Percentiles rank a stretch among this genome's conserved stretches.
Conservation (phyloP, 2,797 vertebrate genomes). For the Coccyzus lansbergi region DNA sequence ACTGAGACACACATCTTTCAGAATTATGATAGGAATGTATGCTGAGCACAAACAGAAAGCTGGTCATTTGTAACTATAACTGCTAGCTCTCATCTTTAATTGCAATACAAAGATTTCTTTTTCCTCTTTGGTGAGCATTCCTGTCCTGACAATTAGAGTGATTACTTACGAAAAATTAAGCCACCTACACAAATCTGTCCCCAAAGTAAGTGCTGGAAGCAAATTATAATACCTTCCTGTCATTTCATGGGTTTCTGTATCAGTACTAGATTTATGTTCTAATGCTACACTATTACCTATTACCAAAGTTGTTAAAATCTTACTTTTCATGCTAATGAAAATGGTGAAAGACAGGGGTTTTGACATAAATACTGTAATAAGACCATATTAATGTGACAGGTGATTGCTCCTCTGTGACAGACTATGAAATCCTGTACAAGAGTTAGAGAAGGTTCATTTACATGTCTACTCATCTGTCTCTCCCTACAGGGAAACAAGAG, state of each 20-base stretch:
- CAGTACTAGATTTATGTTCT: constrained; percentile 59
- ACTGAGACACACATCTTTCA: neutral
- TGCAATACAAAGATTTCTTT: neutral
- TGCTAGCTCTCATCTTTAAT: neutral
- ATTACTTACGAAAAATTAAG: constrained; percentile 19
- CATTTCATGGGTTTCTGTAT: constrained; percentile 10
- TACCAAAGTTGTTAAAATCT: constrained; percentile 67
- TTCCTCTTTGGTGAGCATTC: neutral
- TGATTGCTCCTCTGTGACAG: constrained; percentile 66
- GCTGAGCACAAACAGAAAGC: neutral
- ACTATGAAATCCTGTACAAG: constrained; percentile 51
- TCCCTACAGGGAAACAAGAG: neutral
- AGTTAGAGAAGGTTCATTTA: constrained; percentile 61
- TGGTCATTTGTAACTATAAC: neutral
- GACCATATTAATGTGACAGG: constrained; percentile 66
- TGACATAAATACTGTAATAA: constrained; percentile 69
- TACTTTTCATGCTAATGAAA: constrained; percentile 67
- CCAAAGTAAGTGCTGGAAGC: constrained; percentile 41
- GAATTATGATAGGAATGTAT: fast-evolving
- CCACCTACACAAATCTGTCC: constrained; percentile 30
- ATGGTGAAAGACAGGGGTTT: constrained; percentile 55
- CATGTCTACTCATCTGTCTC: constrained; percentile 24
- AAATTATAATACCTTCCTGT: constrained; percentile 20
- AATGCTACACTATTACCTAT: constrained; percentile 56
- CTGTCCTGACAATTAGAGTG: neutral